Conservation (phyloP, 2,113 vertebrate genomes). For the Pangasianodon hypophthalmus region DNA sequence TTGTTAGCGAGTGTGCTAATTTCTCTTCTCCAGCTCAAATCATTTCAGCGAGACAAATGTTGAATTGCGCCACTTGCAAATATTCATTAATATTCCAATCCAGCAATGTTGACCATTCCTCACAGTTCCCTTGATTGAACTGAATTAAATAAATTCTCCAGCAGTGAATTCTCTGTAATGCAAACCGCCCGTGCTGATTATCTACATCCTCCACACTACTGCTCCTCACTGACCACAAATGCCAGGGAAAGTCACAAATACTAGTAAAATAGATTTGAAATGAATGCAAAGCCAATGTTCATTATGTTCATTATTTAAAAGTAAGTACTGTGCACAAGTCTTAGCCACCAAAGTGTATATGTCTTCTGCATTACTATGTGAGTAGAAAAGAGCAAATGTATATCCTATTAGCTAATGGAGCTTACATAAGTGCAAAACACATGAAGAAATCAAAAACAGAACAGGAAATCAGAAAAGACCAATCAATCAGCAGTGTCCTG, state of each 20-base stretch:
- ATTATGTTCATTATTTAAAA: constrained; percentile 1
- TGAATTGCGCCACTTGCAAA: constrained; percentile 42
- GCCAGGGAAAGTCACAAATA: background rate
- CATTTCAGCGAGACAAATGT: constrained; percentile 24
- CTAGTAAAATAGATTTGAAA: background rate
- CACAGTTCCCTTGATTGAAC: constrained; percentile 49
- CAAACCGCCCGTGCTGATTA: constrained; percentile 42
- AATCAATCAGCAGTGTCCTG: too few relatives aligned
- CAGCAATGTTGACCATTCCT: constrained; percentile 42
- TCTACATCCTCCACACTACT: background rate
- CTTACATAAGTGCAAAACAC: too few relatives aligned
- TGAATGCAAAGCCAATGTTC: background rate
- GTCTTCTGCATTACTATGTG: background rate
- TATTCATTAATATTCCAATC: constrained; percentile 49
- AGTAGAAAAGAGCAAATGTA: background rate
- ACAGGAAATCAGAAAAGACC: too few relatives aligned
- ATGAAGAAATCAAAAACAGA: too few relatives aligned
- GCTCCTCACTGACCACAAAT: background rate
- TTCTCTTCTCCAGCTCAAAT: constrained; percentile 41
- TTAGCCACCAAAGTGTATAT: background rate
- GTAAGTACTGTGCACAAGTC: background rate
- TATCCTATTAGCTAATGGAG: background rate
- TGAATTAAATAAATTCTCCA: constrained; percentile 45
- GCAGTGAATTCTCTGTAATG: constrained; percentile 32
- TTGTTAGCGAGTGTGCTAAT: constrained; percentile 52